Evolutionary conservation across 2,888 invertebrate species (phyloP).

Genomic region (Sphecodes monilicornis): DNA sequence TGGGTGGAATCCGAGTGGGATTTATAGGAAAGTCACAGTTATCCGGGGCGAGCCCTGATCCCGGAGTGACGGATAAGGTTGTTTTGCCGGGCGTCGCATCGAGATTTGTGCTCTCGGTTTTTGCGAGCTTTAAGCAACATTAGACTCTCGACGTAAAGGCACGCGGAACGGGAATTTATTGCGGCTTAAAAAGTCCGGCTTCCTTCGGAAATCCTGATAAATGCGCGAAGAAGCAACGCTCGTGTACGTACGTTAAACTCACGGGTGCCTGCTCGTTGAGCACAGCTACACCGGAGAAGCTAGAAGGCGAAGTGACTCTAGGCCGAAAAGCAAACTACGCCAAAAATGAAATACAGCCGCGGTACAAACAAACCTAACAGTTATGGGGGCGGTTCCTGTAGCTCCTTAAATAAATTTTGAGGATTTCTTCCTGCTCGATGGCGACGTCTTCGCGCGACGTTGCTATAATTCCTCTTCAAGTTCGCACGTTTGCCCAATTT

Average conservation of each 20-base stretch:
- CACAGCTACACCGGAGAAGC: slow-evolving; percentile 45
- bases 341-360: slow-evolving; percentile 68
- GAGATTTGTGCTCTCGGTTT: slow-evolving; percentile 69
- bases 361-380: slow-evolving; percentile 69
- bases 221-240: slow-evolving; percentile 84
- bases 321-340: slow-evolving; percentile 81
- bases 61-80: slow-evolving; percentile 27
- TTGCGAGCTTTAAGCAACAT: slow-evolving; percentile 79
- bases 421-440: slow-evolving; percentile 15
- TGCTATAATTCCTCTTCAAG: neutral
- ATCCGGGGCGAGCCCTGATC: neutral
- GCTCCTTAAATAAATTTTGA: slow-evolving; percentile 18
- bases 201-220: slow-evolving; percentile 89
- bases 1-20: neutral
- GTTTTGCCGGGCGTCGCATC: slow-evolving; percentile 44
- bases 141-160: slow-evolving; percentile 72
- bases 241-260: slow-evolving; percentile 61
- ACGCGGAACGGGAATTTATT: slow-evolving; percentile 81
- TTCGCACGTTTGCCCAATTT: neutral
- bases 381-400: neutral
- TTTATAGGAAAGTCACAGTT: neutral
- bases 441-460: neutral
- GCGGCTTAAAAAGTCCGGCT: slow-evolving; percentile 86
- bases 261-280: slow-evolving; percentile 34
- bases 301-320: slow-evolving; percentile 75